A percentile compares a stretch with the other conserved stretches of the same genome.
phyloP scores from a whole-genome alignment of 2,888 invertebrate species.

The Xestobium rufovillosum region DNA sequence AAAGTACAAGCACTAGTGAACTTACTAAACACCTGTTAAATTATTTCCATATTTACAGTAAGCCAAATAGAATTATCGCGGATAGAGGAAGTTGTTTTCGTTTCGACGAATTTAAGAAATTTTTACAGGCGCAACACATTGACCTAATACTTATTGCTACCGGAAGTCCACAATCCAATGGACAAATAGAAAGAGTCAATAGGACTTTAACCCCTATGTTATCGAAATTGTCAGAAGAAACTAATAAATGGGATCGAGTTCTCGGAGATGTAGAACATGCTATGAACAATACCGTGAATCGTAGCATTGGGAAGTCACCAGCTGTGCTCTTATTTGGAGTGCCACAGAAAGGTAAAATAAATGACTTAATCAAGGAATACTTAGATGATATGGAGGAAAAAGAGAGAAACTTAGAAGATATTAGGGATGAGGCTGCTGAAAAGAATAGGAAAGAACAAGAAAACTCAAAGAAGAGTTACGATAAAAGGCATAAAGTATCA shows the following conservation, averaged over 20 bases:
- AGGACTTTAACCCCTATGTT: conserved; percentile 20
- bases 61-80: conserved; percentile 20
- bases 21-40: conserved; percentile 17
- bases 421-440: conserved; percentile 6
- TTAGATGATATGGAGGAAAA: too few species aligned
- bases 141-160: conserved; percentile 22
- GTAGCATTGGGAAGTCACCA: conserved; percentile 14
- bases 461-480: too few species aligned
- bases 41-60: conserved; percentile 24
- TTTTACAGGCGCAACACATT: conserved; percentile 10
- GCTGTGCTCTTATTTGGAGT: conserved; percentile 9
- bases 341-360: conserved; percentile 9
- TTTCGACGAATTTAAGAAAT: conserved; percentile 20
- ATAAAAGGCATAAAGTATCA: conserved; percentile 17
- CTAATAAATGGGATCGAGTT: conserved; percentile 20
- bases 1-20: conserved; percentile 19
- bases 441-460: conserved; percentile 13
- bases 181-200: conserved; percentile 24
- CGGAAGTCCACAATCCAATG: conserved; percentile 25
- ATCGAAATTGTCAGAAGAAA: conserved; percentile 16
- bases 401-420: conserved; percentile 12
- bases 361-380: conserved; percentile 8
- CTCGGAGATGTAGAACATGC: conserved; percentile 12
- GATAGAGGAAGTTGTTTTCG: conserved; percentile 25
- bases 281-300: conserved; percentile 11